These are phyloP conservation scores for Bombus superbus DNA, from an alignment of 1,140 invertebrate species.

Conservation along the genomic window DNA sequence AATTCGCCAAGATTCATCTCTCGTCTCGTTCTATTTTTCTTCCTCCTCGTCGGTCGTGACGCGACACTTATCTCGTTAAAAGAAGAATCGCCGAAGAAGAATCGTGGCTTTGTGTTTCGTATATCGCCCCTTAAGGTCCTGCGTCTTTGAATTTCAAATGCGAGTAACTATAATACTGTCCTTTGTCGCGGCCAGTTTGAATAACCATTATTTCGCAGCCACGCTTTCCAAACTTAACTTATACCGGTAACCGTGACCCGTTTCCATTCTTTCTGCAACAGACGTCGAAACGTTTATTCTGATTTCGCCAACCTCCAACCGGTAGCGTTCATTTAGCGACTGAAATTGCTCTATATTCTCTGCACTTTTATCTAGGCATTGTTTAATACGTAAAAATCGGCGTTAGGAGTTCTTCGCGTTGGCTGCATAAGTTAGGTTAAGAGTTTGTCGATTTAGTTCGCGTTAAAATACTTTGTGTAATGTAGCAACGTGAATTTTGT, in stretches of 20 bases:
- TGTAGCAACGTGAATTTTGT: too few species aligned
- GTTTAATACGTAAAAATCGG: too few species aligned
- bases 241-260: slow-evolving; percentile 4
- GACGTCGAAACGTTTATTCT: not conserved
- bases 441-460: too few species aligned
- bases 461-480: too few species aligned
- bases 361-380: not conserved
- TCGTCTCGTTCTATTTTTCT: too few species aligned
- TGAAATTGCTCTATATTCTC: too few species aligned
- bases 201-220: slow-evolving; percentile 24
- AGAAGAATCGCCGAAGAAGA: slow-evolving; percentile 9
- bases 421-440: too few species aligned
- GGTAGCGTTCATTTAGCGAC: too few species aligned
- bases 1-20: not conserved
- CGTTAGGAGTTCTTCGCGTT: too few species aligned
- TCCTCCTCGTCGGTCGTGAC: not conserved
- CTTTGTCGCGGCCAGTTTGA: not conserved
- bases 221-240: not conserved
- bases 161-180: not conserved
- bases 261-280: not conserved
- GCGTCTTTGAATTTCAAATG: slow-evolving; percentile 20
- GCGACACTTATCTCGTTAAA: slow-evolving; percentile 14
- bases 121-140: not conserved
- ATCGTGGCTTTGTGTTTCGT: slow-evolving; percentile 3
- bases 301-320: not conserved